Percentiles rank a stretch among this genome's conserved stretches.
phyloP scores from a whole-genome alignment of 2,888 invertebrate genomes.

The Eupithecia insigniata region DNA sequence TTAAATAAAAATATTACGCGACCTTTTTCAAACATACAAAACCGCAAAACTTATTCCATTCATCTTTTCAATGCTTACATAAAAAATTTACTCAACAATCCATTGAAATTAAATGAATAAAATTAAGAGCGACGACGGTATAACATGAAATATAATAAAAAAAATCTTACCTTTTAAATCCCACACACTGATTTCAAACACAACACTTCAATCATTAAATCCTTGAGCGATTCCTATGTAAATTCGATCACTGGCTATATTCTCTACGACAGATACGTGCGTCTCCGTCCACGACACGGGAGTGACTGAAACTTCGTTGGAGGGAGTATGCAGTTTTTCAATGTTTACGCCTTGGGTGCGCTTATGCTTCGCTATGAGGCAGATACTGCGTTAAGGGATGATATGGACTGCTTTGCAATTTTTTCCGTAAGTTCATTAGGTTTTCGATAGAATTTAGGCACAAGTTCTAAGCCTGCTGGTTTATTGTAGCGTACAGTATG shows the following conservation, averaged over 20 bases:
- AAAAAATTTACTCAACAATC: not conserved
- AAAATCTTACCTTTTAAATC: conserved; percentile 35
- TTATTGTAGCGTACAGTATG: conserved; percentile 13
- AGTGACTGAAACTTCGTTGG: conserved; percentile 39
- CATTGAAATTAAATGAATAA: conserved; percentile 9
- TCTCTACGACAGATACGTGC: conserved; percentile 36
- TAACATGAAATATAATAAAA: not conserved
- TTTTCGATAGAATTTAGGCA: not conserved
- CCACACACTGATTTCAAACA: conserved; percentile 35
- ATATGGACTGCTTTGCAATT: not conserved
- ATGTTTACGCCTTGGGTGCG: conserved; percentile 17
- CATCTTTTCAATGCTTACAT: conserved; percentile 2
- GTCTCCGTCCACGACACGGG: conserved; percentile 22
- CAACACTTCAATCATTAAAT: conserved; percentile 41
- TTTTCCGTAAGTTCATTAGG: not conserved
- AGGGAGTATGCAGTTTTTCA: conserved; percentile 30
- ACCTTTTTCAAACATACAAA: conserved; percentile 1
- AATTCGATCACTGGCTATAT: conserved; percentile 44
- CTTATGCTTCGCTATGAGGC: not conserved
- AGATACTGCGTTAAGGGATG: not conserved
- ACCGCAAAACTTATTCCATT: conserved; percentile 7
- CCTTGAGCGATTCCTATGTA: conserved; percentile 41
- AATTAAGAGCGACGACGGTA: not conserved
- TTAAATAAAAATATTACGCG: not conserved
- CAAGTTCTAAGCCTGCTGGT: not conserved